Conservation (phyloP, 2,797 vertebrate genomes). For the Acestrorhynchus altus region DNA sequence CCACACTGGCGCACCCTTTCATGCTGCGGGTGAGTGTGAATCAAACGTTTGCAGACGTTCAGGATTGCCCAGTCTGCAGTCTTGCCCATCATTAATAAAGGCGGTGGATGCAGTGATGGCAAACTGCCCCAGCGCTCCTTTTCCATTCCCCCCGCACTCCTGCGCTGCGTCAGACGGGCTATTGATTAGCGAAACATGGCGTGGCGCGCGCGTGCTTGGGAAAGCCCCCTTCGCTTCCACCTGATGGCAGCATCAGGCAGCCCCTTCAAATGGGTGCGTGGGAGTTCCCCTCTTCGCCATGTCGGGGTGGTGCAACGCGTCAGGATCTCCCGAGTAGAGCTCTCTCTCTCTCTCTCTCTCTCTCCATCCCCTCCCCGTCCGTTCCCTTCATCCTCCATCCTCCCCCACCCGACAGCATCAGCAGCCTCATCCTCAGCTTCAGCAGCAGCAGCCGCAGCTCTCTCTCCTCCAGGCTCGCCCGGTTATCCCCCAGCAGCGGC, state of each 20-base stretch:
- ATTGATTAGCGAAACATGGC: constrained; percentile 61
- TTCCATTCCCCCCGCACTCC: not conserved
- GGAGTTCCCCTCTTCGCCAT: constrained; percentile 84
- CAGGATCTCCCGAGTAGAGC: constrained; percentile 63
- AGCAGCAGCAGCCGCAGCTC: constrained; percentile 56
- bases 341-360: constrained; percentile 52
- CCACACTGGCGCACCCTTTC: too few species aligned
- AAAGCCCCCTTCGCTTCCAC: constrained; percentile 78
- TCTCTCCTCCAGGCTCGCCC: not conserved
- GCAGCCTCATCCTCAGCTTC: constrained; percentile 56
- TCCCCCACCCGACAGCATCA: constrained; percentile 74
- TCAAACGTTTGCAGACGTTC: not conserved
- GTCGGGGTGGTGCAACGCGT: constrained; percentile 71
- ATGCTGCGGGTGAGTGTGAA: too few species aligned
- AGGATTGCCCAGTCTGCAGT: not conserved
- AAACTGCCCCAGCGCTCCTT: too few species aligned
- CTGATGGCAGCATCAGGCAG: constrained; percentile 84
- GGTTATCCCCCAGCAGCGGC: constrained; percentile 64
- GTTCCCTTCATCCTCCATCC: constrained; percentile 58
- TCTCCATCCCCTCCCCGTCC: constrained; percentile 51
- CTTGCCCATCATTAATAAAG: constrained; percentile 13
- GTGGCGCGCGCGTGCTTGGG: constrained; percentile 68
- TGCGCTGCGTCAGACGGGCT: constrained; percentile 31
- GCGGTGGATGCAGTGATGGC: not conserved
- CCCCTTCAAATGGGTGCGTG: constrained; percentile 82